Percentiles rank a stretch among this genome's conserved stretches.
Conservation (phyloP, 1,140 invertebrate genomes). For the Papilio aristodemus region DNA sequence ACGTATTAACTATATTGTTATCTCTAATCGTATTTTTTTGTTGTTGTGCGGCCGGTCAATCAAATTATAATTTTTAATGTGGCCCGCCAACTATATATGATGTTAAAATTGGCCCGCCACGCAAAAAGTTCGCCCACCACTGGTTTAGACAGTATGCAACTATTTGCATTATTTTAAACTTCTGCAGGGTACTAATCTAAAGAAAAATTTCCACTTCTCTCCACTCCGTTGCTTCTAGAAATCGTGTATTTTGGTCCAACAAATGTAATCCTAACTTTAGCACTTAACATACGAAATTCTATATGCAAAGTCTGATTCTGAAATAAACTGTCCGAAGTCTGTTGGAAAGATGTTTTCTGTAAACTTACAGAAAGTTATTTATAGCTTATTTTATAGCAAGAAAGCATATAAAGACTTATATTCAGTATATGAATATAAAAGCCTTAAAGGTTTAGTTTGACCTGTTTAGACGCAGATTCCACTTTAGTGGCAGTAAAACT, state of each 20-base stretch:
- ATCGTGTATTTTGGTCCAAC: neutral
- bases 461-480: neutral
- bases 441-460: neutral
- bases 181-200: too few species aligned
- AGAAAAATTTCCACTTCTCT: too few species aligned
- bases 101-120: too few species aligned
- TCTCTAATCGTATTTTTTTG: too few species aligned
- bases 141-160: too few species aligned
- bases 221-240: neutral
- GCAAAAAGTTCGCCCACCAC: too few species aligned
- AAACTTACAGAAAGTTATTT: neutral
- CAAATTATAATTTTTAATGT: too few species aligned
- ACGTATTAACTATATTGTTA: too few species aligned
- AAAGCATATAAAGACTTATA: neutral
- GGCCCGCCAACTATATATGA: too few species aligned
- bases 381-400: neutral
- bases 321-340: constrained; percentile 1
- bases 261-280: neutral
- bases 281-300: neutral
- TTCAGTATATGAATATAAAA: neutral
- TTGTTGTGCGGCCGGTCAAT: too few species aligned
- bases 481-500: neutral
- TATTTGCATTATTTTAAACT: too few species aligned
- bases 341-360: neutral
- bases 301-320: neutral